Evolutionary conservation across 2,797 vertebrate species (phyloP), one percentile per base, ranked within the genome.

Genomic region (Glyptemys insculpta): DNA sequence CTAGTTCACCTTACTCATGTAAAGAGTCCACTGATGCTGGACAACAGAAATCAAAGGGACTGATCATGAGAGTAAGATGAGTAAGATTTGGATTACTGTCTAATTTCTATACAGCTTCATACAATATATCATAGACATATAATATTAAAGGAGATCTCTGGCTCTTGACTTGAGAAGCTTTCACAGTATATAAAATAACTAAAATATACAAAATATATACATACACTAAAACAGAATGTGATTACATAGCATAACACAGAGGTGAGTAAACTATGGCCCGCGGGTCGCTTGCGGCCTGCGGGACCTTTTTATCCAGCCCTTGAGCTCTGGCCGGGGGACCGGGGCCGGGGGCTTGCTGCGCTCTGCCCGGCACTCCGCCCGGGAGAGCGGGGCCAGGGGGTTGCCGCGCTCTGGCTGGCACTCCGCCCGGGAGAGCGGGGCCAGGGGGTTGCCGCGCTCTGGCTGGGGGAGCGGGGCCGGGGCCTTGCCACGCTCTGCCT

Each of bases 161-260:
- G 57, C 57, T 89, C 21, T 3, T n/a, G 23, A 57, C 85, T 93
- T 81, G 23, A 37, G 68, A 68, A 83, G 79, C 54, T 82, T 82
- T 31, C 53, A 83, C 19, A 59, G 44, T 0, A 2, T 5, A 94
- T 47, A 14, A 78, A 72, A 52, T 95, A 96, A 96, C 93, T 41
- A 89, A 93, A 87, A 7, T 12, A 79, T 6, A 47, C 68, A 31
- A 85, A 94, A 81, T 1, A 47, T 59, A 79, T 34, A 34, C 59
- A 21, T 0, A 10, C 34, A 7, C 29, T 9, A 86, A 68, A 68
- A 29, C 27, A 57, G 56, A 57, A 84, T 1, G 5, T 57, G 86
- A 96, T 81, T 68, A 53, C 34, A 62, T 54, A 31, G 74, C 54
- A 23, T 25, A 56, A 56, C 23, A 56, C 54, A 56, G 8, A 15